phyloP scores from a whole-genome alignment of 2,797 vertebrate genomes.

The Halcyon smyrnensis region DNA sequence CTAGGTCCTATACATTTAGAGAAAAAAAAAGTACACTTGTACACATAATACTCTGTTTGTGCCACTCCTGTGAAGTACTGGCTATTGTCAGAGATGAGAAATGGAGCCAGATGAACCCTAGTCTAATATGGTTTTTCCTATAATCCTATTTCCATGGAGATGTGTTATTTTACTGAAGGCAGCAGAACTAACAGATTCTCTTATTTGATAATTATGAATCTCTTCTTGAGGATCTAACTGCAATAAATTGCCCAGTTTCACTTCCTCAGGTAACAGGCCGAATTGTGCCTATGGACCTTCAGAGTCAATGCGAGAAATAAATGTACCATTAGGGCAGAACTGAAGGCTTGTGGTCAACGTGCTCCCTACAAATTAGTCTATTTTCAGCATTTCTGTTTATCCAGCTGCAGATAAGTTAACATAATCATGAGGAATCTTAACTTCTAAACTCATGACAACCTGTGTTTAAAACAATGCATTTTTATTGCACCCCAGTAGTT shows the following conservation, averaged over 20 bases:
- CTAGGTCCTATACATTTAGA: not conserved
- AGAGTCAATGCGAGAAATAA: not conserved
- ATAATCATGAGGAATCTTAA: not conserved
- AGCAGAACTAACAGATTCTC: conserved; percentile 60
- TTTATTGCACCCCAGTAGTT: not conserved
- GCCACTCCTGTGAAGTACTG: not conserved
- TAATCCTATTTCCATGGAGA: conserved; percentile 64
- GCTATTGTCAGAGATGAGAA: conserved; percentile 38
- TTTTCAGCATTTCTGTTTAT: not conserved
- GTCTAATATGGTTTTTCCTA: conserved; percentile 42
- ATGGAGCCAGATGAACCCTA: conserved; percentile 49
- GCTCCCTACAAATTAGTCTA: not conserved
- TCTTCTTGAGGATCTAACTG: conserved; percentile 48
- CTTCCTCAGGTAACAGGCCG: conserved; percentile 31
- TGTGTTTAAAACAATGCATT: not conserved
- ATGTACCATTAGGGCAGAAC: not conserved
- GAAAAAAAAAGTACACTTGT: not conserved
- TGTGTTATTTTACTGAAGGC: conserved; percentile 56
- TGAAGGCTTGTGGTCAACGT: not conserved
- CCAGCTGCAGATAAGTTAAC: not conserved
- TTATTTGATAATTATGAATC: conserved; percentile 62
- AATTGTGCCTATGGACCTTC: not conserved
- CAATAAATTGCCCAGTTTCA: conserved; percentile 21
- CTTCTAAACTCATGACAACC: not conserved
- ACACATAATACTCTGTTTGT: not conserved